Evolutionary conservation across 53 echinoderm and acorn worm genomes (phyloP), one percentile per base, ranked within the genome.

Genomic region (Astropecten irregularis): DNA sequence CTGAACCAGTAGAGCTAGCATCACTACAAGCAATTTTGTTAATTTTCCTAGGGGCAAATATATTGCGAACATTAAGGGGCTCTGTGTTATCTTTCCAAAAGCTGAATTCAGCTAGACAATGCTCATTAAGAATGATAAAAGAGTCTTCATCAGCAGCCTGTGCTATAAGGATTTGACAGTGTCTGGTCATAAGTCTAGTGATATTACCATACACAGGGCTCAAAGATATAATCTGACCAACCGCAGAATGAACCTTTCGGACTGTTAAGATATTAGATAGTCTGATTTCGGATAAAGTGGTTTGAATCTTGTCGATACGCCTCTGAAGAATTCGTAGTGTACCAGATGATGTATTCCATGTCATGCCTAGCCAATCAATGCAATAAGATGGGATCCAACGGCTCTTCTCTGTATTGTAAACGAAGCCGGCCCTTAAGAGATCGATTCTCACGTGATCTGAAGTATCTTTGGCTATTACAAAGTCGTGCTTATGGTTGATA

Each of bases 351-450:
- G 42, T 42, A 11, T 60, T 28, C 60, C 60, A 60, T 2, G 5
- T 23, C 60, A 60, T 60, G 16, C 62, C 62, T 28, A 62, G 9
- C 62, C 62, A 62, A 28, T 29, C 33, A 62, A 27, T 47, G 2
- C 15, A 0, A 0, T 3, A 2, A 10, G 48, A 13, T 25, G 69
- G 49, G 1, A 48, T 16, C 49, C 69, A 69, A 0, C 15, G 8
- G 18, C 49, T 49, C n/a, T 69, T 69, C 3, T 47, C 49, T 49
- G 11, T 48, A 27, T 69, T 69, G n/a, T 69, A 69, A 3, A 69
- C 18, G 7, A 69, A 48, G 28, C 69, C 69, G 15, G 44, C 69
- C 26, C 48, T 21, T 4, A 68, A 28, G 2, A 46, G 27, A 47
- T 68, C 69, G 13, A 47, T 9, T 27, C 46, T 46, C 2, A 68